phyloP scores from a whole-genome alignment of 2,797 vertebrate species.

The Arremon brunneinucha region DNA sequence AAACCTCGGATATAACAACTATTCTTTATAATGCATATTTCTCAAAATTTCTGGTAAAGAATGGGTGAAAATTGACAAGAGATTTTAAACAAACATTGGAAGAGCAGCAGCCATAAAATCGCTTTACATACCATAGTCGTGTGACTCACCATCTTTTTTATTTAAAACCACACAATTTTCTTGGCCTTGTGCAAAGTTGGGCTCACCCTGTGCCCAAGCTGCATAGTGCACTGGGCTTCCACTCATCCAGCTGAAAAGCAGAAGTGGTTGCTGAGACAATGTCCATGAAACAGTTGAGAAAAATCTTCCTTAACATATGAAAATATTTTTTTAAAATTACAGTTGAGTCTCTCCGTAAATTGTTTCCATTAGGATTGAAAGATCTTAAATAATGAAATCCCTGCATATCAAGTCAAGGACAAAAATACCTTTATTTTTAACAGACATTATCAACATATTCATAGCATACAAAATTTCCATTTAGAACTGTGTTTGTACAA shows the following conservation, averaged over 20 bases:
- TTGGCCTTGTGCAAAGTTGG: slow-evolving; percentile 81
- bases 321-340: neutral
- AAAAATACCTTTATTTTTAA: neutral
- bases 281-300: neutral
- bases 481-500: neutral
- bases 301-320: neutral
- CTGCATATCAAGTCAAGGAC: neutral
- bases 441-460: neutral
- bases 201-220: slow-evolving; percentile 83
- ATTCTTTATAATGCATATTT: neutral
- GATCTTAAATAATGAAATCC: neutral
- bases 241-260: slow-evolving; percentile 80
- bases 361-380: neutral
- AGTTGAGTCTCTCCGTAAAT: neutral
- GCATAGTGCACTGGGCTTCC: slow-evolving; percentile 77
- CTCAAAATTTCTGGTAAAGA: neutral
- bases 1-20: neutral
- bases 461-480: neutral
- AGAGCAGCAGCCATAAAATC: neutral
- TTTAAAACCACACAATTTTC: slow-evolving; percentile 86
- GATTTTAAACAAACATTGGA: neutral
- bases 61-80: neutral
- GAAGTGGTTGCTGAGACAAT: neutral
- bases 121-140: neutral
- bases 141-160: slow-evolving; percentile 76